Evolutionary conservation across 2,888 invertebrate genomes (phyloP).

Genomic region (Celastrina argiolus): DNA sequence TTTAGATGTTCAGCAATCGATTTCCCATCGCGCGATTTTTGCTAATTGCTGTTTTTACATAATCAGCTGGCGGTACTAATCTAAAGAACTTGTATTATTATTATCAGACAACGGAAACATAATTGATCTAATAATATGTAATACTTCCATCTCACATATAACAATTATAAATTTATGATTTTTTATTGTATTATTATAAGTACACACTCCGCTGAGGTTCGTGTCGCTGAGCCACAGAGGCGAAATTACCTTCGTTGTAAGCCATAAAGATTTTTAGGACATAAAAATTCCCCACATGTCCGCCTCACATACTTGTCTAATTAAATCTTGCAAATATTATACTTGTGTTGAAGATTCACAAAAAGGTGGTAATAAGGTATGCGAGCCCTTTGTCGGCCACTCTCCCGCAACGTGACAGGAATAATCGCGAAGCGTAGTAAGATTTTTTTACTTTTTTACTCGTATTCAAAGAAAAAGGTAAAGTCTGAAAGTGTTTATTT

Average conservation of each 20-base stretch:
- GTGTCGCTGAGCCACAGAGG: too few species aligned
- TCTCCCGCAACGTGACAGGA: slow-evolving; percentile 71
- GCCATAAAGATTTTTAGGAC: not conserved
- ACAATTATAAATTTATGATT: too few species aligned
- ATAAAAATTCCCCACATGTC: slow-evolving; percentile 8
- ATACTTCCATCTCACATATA: too few species aligned
- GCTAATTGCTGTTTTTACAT: too few species aligned
- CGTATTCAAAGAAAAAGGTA: slow-evolving; percentile 48
- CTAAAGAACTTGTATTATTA: too few species aligned
- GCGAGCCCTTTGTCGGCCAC: slow-evolving; percentile 77
- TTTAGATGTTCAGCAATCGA: too few species aligned
- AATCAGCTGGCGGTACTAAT: too few species aligned
- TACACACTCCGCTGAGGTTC: too few species aligned
- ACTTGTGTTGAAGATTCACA: slow-evolving; percentile 64
- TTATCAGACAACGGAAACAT: too few species aligned
- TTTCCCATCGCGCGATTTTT: too few species aligned
- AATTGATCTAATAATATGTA: too few species aligned
- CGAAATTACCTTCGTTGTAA: not conserved
- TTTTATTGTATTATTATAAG: too few species aligned
- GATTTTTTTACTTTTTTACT: slow-evolving; percentile 63
- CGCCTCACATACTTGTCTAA: slow-evolving; percentile 13
- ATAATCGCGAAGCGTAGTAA: slow-evolving; percentile 53
- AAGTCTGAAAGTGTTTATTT: slow-evolving; percentile 11
- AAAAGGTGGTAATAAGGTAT: slow-evolving; percentile 77
- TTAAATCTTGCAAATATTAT: slow-evolving; percentile 63